Conservation (phyloP, 2,113 vertebrate genomes). For the Triplophysa siluroides region DNA sequence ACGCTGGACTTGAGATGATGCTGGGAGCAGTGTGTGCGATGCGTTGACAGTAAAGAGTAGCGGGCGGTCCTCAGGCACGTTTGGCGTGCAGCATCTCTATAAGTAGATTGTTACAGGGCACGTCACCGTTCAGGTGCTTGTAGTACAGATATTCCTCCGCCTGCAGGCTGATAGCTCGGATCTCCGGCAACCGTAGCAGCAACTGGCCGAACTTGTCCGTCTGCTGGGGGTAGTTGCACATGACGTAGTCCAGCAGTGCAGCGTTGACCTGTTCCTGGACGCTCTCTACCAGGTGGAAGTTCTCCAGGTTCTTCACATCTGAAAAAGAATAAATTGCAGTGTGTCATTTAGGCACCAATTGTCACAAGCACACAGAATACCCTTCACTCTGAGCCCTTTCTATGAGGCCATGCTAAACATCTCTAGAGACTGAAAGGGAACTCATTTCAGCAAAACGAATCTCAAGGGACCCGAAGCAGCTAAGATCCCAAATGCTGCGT, state of each 20-base stretch:
- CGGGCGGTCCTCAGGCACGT: conserved; percentile 79
- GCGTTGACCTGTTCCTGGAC: conserved; percentile 97
- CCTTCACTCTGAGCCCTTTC: no score
- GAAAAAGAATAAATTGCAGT: conserved; percentile 5
- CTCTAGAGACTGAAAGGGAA: conserved; percentile 59
- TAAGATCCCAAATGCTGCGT: neutral
- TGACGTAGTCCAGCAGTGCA: conserved; percentile 93
- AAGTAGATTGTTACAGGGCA: conserved; percentile 98
- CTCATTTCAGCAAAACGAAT: conserved; percentile 61
- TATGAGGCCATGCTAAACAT: conserved; percentile 27
- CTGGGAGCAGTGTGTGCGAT: conserved; percentile 9
- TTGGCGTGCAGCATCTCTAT: conserved; percentile 99
- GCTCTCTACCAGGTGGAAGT: conserved; percentile 95
- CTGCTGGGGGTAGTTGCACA: conserved; percentile 97
- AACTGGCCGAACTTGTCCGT: conserved; percentile 97
- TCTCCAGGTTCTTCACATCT: conserved; percentile 99
- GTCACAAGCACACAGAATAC: no score
- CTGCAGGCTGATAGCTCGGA: conserved; percentile 96
- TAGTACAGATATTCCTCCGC: conserved; percentile 99
- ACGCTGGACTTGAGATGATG: conserved; percentile 35
- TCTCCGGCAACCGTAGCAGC: conserved; percentile 92
- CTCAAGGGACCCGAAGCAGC: conserved; percentile 48
- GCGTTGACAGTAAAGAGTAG: conserved; percentile 11
- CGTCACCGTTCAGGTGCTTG: conserved; percentile 98
- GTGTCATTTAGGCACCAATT: neutral